A percentile compares a stretch with the other conserved stretches of the same genome.
phyloP scores from a whole-genome alignment of 2,113 vertebrate species.

The Hemiprocne comata region DNA sequence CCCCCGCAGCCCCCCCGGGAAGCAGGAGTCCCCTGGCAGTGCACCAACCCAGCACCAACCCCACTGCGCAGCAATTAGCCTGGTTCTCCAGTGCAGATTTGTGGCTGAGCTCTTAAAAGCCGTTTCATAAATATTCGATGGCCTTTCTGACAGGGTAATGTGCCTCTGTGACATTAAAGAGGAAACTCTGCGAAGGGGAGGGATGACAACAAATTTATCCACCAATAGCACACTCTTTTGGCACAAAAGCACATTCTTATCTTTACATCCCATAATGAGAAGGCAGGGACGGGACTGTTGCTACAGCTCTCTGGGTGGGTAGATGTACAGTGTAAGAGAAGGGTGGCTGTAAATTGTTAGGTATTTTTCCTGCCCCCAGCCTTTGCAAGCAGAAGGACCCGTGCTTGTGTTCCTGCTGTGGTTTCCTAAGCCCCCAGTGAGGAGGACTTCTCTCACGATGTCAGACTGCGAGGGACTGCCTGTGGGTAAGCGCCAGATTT shows the following conservation, averaged over 20 bases:
- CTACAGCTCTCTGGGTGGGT: slow-evolving; percentile 66
- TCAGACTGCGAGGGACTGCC: slow-evolving; percentile 93
- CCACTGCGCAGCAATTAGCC: background rate
- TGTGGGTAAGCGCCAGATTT: slow-evolving; percentile 87
- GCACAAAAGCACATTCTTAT: slow-evolving; percentile 81
- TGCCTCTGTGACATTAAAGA: slow-evolving; percentile 75
- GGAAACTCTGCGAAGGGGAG: slow-evolving; percentile 77
- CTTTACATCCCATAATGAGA: slow-evolving; percentile 82
- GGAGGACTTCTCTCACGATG: slow-evolving; percentile 79
- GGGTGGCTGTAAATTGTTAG: slow-evolving; percentile 25
- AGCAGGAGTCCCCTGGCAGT: background rate
- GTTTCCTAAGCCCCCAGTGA: slow-evolving; percentile 37
- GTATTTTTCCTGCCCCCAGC: background rate
- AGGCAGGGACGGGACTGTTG: slow-evolving; percentile 70
- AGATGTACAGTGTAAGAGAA: slow-evolving; percentile 47
- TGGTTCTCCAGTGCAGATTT: background rate
- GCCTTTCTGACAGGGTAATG: slow-evolving; percentile 68
- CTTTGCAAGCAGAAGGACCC: background rate
- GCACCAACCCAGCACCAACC: background rate
- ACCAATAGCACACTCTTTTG: slow-evolving; percentile 87
- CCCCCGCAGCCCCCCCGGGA: background rate
- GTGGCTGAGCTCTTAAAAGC: slow-evolving; percentile 54
- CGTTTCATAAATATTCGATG: slow-evolving; percentile 75
- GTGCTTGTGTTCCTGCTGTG: slow-evolving; percentile 12
- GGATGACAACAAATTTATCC: slow-evolving; percentile 91